Conservation (phyloP, 2,113 vertebrate genomes). For the Lamprologus ornatipinnis region DNA sequence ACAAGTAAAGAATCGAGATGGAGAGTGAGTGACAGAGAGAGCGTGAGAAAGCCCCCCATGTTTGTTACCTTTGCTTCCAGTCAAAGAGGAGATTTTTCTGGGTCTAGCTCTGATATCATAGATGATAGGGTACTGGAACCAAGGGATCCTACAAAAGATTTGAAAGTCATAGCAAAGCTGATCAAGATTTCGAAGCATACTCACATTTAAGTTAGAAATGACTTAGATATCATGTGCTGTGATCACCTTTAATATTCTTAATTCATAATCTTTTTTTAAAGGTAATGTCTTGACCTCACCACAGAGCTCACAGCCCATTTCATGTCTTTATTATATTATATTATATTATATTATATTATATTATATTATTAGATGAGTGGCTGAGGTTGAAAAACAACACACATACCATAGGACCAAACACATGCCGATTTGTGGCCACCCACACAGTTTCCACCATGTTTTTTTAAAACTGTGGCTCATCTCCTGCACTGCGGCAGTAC, state of each 20-base stretch:
- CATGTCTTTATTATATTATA: background rate
- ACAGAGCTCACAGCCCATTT: background rate
- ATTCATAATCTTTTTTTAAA: background rate
- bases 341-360: background rate
- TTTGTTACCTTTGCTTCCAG: constrained; percentile 87
- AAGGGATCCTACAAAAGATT: constrained; percentile 76
- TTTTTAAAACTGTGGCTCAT: background rate
- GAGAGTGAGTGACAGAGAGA: background rate
- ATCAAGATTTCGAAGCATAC: background rate
- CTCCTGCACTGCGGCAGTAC: background rate
- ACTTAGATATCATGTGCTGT: background rate
- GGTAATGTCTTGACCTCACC: background rate
- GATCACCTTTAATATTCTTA: background rate
- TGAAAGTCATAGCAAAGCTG: background rate
- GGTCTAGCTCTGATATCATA: constrained; percentile 90
- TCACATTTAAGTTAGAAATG: background rate
- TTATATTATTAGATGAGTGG: background rate
- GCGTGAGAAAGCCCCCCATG: background rate
- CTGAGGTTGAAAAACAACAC: background rate
- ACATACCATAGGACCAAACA: background rate
- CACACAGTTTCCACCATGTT: background rate
- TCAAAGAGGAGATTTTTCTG: constrained; percentile 88
- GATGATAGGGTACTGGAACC: constrained; percentile 94
- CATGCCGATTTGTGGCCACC: background rate
- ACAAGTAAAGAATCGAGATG: background rate